These are phyloP conservation scores for Trachelus tabidus DNA, from an alignment of 2,888 invertebrate species.

Conservation along the genomic window DNA sequence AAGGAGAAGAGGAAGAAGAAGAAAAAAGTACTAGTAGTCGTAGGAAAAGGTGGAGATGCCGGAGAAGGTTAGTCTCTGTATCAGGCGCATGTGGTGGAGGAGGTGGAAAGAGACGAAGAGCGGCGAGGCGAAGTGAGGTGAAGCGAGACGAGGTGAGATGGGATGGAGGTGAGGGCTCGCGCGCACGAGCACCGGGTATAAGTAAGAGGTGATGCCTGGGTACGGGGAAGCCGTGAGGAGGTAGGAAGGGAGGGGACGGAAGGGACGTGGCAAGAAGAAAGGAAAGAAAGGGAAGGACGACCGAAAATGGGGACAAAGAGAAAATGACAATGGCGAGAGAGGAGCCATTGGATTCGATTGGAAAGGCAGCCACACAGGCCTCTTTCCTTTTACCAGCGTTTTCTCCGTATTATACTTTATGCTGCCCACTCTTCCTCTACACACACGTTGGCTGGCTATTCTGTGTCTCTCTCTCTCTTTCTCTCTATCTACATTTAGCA, in stretches of 20 bases:
- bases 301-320: constrained; percentile 24
- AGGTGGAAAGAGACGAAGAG: too few species aligned
- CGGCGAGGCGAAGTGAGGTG: not conserved
- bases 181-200: constrained; percentile 5
- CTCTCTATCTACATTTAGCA: constrained; percentile 52
- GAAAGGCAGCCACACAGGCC: constrained; percentile 56
- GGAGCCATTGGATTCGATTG: constrained; percentile 56
- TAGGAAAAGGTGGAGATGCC: too few species aligned
- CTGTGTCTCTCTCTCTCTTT: constrained; percentile 34
- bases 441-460: too few species aligned
- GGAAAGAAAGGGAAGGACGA: constrained; percentile 6
- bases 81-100: too few species aligned
- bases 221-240: constrained; percentile 59
- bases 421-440: constrained; percentile 50
- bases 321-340: constrained; percentile 21
- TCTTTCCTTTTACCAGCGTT: constrained; percentile 56
- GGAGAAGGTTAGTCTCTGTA: too few species aligned
- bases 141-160: constrained; percentile 27
- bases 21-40: too few species aligned
- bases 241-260: constrained; percentile 34
- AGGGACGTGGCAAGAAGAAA: constrained; percentile 12
- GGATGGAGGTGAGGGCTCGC: constrained; percentile 19
- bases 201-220: constrained; percentile 49
- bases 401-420: constrained; percentile 54
- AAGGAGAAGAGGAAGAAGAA: too few species aligned